Evolutionary conservation across 2,888 invertebrate species (phyloP).

Genomic region (Macrophya annulata): DNA sequence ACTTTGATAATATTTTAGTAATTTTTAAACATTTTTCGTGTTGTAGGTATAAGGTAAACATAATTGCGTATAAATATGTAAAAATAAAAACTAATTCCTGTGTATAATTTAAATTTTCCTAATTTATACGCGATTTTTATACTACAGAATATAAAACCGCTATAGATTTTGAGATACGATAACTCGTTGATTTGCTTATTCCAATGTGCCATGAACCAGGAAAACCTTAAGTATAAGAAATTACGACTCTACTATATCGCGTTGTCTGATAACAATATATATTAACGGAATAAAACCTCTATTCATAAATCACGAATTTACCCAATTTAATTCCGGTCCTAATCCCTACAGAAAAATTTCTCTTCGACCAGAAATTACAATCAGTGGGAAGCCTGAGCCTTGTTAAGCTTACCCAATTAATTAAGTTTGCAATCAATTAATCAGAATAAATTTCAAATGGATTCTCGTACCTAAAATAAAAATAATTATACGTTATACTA

Average conservation of each 20-base stretch:
- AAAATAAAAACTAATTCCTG: neutral
- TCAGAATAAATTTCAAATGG: neutral
- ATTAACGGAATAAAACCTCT: neutral
- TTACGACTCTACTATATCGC: neutral
- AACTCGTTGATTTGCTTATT: neutral
- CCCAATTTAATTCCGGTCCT: neutral
- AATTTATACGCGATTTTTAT: neutral
- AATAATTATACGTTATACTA: neutral
- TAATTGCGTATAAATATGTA: neutral
- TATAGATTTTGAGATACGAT: no score
- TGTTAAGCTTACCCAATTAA: conserved; percentile 1
- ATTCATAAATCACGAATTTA: neutral
- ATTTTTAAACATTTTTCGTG: neutral
- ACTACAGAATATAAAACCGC: no score
- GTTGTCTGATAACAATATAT: conserved; percentile 30
- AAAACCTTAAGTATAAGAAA: neutral
- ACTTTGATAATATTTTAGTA: neutral
- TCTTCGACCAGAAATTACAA: conserved; percentile 1
- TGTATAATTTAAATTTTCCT: neutral
- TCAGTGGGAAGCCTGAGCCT: neutral
- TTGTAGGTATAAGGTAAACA: neutral
- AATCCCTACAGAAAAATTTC: neutral
- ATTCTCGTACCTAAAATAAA: neutral
- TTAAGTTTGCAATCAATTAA: neutral
- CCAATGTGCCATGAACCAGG: neutral